Evolutionary conservation across 2,888 invertebrate genomes (phyloP), one percentile per base, ranked within the genome.

Genomic region (Serripes groenlandicus): DNA sequence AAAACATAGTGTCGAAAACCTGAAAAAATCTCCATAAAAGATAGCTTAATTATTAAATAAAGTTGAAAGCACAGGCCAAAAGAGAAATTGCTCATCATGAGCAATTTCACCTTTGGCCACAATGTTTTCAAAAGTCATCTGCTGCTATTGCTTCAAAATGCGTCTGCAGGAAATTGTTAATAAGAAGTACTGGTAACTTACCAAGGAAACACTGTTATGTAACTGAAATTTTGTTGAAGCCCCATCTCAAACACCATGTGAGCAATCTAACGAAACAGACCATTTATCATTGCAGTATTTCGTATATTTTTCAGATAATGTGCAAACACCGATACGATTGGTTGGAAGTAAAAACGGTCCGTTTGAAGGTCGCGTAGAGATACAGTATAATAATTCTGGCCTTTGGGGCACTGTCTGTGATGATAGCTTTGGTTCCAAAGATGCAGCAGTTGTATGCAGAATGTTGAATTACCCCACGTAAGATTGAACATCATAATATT

Each of bases 331-430:
- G 15, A 58, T 90, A 0, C 76, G 90, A 18, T 75, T 91, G 7
- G 32, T 37, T 1, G 88, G 85, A 18, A 88, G 90, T 18, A 76
- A 75, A 26, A 66, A 42, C n/a, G 75, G 75, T 0, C 54, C 42
- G 0, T 87, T 72, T 34, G 82, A 79, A 28, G 90, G 90, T 37
- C 82, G 88, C 18, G 79, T 90, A 0, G 90, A 90, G 56, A 80
- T 90, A 0, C 74, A 78, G 28, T 83, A 87, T 30, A 88, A 86
- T 66, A 89, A 87, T 73, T 56, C 56, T 26, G 86, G 86, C 54
- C 81, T 87, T 0, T 90, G 90, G 90, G 90, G 90, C 1, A 90
- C 90, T 18, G 75, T 90, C 0, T 90, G 90, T 83, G 90, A 88
- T 72, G 90, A 90, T 74, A 74, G 83, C 23, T 89, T 89, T 71